Evolutionary conservation across 2,797 vertebrate genomes (phyloP), one percentile per base, ranked within the genome.

Genomic region (Enteromius paludinosus): DNA sequence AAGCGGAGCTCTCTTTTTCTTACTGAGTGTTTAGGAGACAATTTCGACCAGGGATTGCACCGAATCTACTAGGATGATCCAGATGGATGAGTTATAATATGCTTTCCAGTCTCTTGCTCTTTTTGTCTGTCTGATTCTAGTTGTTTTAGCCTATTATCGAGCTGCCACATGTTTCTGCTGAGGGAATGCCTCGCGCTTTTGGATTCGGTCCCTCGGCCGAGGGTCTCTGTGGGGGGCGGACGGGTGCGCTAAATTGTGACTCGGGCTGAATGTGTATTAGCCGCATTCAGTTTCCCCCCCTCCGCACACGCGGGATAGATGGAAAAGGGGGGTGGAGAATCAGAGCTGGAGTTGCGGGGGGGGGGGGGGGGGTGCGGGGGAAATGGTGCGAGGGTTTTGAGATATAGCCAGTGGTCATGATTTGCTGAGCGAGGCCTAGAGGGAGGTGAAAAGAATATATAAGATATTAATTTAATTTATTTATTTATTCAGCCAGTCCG

Each of bases 131-230:
- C 83, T 81, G 83, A 86, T 78, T 80, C 91, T 90, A 91, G 91
- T 94, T 95, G 92, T 95, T 95, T 95, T 93, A 95, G 94, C 93
- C 92, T 92, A 93, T 94, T 90, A 94, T 91, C 88, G 89, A 95
- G 94, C 94, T 89, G 91, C 95, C 95, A 95, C 92, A 61, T 78
- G 93, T 90, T 93, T 90, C 87, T 91, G 84, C 71, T 85, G 88
- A 89, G 90, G 89, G 91, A 90, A 91, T 91, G 93, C 89, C 89
- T 89, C 90, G 75, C 89, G 89, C 83, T 79, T 88, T 88, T 87
- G 87, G 87, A 89, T 90, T 88, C 88, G 87, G 75, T 87, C 83
- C 88, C 86, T 47, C 61, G 15, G 65, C 35, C 56, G 20, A 69
- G 30, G 23, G 47, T 47, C 52, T 59, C 28, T 15, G n/a, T n/a